These are phyloP conservation scores for Onychomys torridus DNA, from an alignment of 2,797 vertebrate genomes.

Conservation along the genomic window DNA sequence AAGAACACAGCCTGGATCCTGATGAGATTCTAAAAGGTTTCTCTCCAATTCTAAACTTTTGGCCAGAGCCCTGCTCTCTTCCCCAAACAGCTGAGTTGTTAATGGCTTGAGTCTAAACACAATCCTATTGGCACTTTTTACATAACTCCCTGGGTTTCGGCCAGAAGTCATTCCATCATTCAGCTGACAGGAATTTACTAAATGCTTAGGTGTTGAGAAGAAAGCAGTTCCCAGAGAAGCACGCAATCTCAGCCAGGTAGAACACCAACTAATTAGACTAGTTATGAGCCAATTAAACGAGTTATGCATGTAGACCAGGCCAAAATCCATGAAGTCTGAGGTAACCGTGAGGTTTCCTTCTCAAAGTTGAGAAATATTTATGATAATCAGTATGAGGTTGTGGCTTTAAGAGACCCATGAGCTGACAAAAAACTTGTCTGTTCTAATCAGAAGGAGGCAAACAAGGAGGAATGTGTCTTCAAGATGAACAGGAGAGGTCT, in stretches of 20 bases:
- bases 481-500: background rate
- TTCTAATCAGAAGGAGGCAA: background rate
- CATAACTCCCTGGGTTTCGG: conserved; percentile 32
- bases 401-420: conserved; percentile 2
- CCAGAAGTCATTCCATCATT: conserved; percentile 59
- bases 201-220: conserved; percentile 70
- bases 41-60: conserved; percentile 49
- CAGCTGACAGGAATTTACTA: conserved; percentile 62
- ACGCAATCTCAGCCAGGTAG: background rate
- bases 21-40: conserved; percentile 63
- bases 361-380: conserved; percentile 58
- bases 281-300: conserved; percentile 62
- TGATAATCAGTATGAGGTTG: conserved; percentile 13
- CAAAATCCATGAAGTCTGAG: conserved; percentile 50
- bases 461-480: conserved; percentile 9
- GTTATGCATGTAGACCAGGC: conserved; percentile 33
- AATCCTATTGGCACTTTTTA: conserved; percentile 44
- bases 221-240: conserved; percentile 3
- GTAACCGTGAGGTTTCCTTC: conserved; percentile 61
- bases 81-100: conserved; percentile 31
- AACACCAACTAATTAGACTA: conserved; percentile 67
- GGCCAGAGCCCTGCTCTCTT: background rate
- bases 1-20: conserved; percentile 65
- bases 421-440: background rate
- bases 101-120: conserved; percentile 45